Conservation (phyloP, 2,888 invertebrate species). For the Andrena flavipes region DNA sequence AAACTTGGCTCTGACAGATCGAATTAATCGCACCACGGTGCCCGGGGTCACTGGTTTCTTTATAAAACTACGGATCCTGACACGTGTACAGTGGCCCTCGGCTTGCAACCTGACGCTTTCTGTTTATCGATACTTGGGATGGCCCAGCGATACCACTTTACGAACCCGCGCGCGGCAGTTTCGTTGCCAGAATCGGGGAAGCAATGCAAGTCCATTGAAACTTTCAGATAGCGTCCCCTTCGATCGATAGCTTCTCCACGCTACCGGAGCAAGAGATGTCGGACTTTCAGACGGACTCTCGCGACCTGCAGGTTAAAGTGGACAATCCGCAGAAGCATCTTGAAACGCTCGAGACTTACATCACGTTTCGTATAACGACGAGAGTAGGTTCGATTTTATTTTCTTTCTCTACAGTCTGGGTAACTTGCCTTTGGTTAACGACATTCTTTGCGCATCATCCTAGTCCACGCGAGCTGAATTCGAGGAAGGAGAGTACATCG, state of each 20-base stretch:
- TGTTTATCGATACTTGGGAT: neutral
- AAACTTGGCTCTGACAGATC: constrained; percentile 33
- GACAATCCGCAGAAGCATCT: constrained; percentile 91
- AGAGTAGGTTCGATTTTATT: constrained; percentile 84
- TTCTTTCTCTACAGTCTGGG: too few species aligned
- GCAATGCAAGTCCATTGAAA: neutral
- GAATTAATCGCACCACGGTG: neutral
- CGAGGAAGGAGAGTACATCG: constrained; percentile 88
- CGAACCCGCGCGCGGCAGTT: neutral
- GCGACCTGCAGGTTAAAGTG: constrained; percentile 88
- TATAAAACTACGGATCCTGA: neutral
- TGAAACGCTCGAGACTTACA: constrained; percentile 90
- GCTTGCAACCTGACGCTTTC: neutral
- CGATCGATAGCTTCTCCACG: constrained; percentile 87
- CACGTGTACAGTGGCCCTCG: neutral
- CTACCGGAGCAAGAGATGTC: constrained; percentile 87
- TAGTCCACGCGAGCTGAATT: constrained; percentile 88
- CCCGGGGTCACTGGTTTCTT: too few species aligned
- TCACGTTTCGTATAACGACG: constrained; percentile 89
- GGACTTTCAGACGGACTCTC: constrained; percentile 86
- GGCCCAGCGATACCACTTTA: neutral
- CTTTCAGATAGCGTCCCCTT: constrained; percentile 86
- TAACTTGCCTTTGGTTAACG: neutral
- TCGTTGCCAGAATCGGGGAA: neutral
- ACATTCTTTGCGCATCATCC: constrained; percentile 1